A percentile compares a stretch with the other conserved stretches of the same genome.
Conservation (phyloP, 2,113 vertebrate genomes). For the Tupaia chinensis region DNA sequence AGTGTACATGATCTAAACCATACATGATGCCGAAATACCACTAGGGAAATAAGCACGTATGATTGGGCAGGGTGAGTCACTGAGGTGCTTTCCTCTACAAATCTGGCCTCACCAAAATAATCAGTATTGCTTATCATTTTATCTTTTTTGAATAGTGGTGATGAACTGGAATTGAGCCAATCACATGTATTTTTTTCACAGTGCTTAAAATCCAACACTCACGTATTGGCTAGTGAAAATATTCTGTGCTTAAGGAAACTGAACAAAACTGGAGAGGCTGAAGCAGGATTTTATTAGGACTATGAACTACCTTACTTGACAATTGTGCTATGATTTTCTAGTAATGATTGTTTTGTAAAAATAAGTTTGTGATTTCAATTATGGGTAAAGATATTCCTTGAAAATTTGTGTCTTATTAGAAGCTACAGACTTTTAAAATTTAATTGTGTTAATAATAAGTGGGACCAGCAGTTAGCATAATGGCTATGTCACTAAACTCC, state of each 20-base stretch:
- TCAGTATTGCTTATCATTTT: not conserved
- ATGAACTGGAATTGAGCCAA: not conserved
- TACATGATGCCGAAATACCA: not conserved
- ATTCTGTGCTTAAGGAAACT: not conserved
- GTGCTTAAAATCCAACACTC: not conserved
- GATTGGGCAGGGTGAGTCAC: not conserved
- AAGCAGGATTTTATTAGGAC: not conserved
- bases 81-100: not conserved
- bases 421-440: not conserved
- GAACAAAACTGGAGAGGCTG: not conserved
- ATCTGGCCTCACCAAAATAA: not conserved
- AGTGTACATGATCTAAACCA: not conserved
- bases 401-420: not conserved
- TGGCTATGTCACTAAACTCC: no score
- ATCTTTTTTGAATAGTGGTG: not conserved
- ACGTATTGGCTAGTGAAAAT: not conserved
- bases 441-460: no score
- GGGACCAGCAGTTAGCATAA: no score
- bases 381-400: not conserved
- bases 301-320: not conserved
- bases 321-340: not conserved
- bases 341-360: not conserved
- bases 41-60: not conserved
- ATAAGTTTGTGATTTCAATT: not conserved
- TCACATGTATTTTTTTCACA: not conserved